A percentile compares a stretch with the other conserved stretches of the same genome.
Conservation (phyloP, 2,797 vertebrate species). For the Philypnodon macrostomus region DNA sequence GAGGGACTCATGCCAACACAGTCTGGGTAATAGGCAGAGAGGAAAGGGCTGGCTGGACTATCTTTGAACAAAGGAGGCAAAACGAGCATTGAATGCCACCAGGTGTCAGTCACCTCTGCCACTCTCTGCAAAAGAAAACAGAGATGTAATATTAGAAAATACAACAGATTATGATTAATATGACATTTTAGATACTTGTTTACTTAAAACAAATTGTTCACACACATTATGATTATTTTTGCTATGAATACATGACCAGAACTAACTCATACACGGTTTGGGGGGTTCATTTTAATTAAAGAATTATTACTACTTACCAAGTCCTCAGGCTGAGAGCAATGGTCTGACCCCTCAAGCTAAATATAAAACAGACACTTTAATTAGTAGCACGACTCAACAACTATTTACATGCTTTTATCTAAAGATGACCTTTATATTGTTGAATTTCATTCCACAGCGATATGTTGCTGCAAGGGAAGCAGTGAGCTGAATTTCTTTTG, state of each 20-base stretch:
- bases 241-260: too few species aligned
- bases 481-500: constrained; percentile 92
- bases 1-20: constrained; percentile 99
- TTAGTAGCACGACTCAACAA: background rate
- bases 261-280: too few species aligned
- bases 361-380: constrained; percentile 1
- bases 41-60: constrained; percentile 90
- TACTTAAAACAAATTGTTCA: too few species aligned
- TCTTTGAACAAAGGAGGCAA: constrained; percentile 94
- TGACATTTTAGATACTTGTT: too few species aligned
- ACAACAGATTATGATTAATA: too few species aligned
- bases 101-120: constrained; percentile 89
- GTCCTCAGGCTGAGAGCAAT: constrained; percentile 93
- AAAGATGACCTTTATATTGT: constrained; percentile 82
- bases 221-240: too few species aligned
- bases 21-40: constrained; percentile 94
- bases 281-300: too few species aligned
- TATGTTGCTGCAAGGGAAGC: constrained; percentile 85
- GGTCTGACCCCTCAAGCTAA: constrained; percentile 87
- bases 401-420: background rate
- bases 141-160: background rate
- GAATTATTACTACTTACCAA: constrained; percentile 81
- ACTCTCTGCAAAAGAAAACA: constrained; percentile 80
- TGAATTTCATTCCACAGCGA: constrained; percentile 92
- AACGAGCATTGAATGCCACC: constrained; percentile 98